Conservation (phyloP, 2,888 invertebrate genomes). For the Tachina fera region DNA sequence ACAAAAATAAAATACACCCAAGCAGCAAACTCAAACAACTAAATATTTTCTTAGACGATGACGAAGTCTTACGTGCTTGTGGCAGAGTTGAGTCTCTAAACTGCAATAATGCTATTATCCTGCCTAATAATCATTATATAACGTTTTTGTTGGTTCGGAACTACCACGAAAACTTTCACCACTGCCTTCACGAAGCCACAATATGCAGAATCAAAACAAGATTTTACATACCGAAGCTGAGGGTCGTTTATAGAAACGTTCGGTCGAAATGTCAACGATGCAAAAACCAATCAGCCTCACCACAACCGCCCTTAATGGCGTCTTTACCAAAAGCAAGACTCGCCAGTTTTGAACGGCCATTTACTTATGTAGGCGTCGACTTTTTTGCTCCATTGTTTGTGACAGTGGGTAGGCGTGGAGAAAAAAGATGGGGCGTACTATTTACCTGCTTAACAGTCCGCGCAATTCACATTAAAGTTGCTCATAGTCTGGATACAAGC, state of each 20-base stretch:
- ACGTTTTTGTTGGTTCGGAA: background rate
- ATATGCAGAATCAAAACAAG: conserved; percentile 63
- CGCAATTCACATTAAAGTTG: no score
- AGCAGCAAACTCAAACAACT: background rate
- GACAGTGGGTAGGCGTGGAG: no score
- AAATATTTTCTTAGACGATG: background rate
- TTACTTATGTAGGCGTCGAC: no score
- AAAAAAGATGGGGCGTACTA: no score
- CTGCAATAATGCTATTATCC: background rate
- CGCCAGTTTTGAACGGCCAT: no score
- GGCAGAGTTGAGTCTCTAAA: background rate
- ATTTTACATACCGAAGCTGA: conserved; percentile 62
- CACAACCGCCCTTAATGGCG: conserved; percentile 64
- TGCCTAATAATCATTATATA: no score
- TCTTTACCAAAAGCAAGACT: conserved; percentile 64
- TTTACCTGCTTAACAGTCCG: no score
- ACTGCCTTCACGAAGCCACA: conserved; percentile 59
- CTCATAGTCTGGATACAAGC: no score
- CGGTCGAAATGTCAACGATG: conserved; percentile 24
- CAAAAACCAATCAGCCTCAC: background rate
- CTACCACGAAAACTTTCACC: conserved; percentile 14
- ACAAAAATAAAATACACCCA: no score
- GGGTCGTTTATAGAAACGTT: conserved; percentile 63
- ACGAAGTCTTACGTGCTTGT: background rate
- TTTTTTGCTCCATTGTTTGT: no score